phyloP scores from a whole-genome alignment of 2,113 vertebrate species.

The Callipepla californica region DNA sequence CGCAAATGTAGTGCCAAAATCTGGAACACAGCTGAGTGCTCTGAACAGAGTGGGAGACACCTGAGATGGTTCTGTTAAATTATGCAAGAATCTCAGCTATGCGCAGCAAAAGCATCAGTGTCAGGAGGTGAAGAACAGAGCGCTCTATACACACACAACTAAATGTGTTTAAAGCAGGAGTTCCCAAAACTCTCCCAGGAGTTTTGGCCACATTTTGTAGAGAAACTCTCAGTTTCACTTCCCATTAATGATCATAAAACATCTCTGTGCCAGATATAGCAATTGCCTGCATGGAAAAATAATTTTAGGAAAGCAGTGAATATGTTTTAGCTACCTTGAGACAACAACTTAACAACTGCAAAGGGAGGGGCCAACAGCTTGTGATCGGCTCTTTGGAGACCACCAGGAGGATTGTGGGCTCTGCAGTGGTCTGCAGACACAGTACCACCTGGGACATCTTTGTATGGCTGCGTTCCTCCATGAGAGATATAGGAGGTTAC shows the following conservation, averaged over 20 bases:
- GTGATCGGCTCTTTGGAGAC: not conserved
- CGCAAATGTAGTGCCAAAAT: constrained; percentile 6
- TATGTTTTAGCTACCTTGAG: constrained; percentile 27
- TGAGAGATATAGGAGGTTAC: not conserved
- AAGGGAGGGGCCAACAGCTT: not conserved
- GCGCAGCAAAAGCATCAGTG: constrained; percentile 7
- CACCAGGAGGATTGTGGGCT: not conserved
- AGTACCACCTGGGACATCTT: not conserved
- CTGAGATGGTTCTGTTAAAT: constrained; percentile 69
- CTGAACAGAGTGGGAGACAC: constrained; percentile 48
- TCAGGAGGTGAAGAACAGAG: constrained; percentile 56
- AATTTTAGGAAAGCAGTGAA: constrained; percentile 29
- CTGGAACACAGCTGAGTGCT: not conserved
- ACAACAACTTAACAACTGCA: constrained; percentile 31
- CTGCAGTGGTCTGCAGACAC: not conserved
- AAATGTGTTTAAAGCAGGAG: not conserved
- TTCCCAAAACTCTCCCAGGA: not conserved
- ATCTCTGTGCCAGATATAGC: constrained; percentile 13
- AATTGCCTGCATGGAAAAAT: constrained; percentile 28
- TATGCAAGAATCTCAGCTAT: constrained; percentile 74
- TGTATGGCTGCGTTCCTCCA: not conserved
- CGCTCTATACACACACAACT: not conserved
- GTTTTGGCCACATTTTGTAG: not conserved
- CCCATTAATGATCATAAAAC: not conserved
- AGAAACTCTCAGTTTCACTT: not conserved